These are phyloP conservation scores for Pteruthius melanotis DNA, from an alignment of 2,113 vertebrate species.

Conservation along the genomic window DNA sequence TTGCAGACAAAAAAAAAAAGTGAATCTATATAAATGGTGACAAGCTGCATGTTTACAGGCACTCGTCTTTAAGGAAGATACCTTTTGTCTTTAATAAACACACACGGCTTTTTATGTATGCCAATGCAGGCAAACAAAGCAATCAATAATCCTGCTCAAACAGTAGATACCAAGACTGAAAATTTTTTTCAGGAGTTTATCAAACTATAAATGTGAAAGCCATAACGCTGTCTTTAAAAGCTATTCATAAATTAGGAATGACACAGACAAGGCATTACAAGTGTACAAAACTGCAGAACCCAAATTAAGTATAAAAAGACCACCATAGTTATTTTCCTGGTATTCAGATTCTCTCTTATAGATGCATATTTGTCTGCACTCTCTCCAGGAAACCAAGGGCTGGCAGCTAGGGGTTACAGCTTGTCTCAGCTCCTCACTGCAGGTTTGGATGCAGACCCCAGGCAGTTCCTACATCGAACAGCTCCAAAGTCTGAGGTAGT, in stretches of 20 bases:
- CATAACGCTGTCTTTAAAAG: not conserved
- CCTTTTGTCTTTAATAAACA: not conserved
- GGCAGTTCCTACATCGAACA: accelerated
- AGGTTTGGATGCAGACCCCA: not conserved
- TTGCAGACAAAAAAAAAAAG: not conserved
- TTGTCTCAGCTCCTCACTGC: not conserved
- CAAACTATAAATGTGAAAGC: not conserved
- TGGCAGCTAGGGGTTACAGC: not conserved
- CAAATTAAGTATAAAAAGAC: not conserved
- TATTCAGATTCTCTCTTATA: not conserved
- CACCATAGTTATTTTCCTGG: not conserved
- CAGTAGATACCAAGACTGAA: not conserved
- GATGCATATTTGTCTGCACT: not conserved
- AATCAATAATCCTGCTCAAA: not conserved
- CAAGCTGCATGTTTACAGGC: not conserved
- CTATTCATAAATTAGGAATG: not conserved
- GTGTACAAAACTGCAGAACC: not conserved
- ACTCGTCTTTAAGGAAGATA: not conserved
- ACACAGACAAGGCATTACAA: not conserved
- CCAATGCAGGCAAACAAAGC: not conserved
- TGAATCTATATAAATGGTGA: not conserved
- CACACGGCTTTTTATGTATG: not conserved
- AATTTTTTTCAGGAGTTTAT: not conserved
- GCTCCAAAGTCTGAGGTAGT: not conserved
- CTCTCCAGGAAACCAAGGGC: not conserved